Conservation (phyloP, 1,140 invertebrate species). For the Achatina immaculata region DNA sequence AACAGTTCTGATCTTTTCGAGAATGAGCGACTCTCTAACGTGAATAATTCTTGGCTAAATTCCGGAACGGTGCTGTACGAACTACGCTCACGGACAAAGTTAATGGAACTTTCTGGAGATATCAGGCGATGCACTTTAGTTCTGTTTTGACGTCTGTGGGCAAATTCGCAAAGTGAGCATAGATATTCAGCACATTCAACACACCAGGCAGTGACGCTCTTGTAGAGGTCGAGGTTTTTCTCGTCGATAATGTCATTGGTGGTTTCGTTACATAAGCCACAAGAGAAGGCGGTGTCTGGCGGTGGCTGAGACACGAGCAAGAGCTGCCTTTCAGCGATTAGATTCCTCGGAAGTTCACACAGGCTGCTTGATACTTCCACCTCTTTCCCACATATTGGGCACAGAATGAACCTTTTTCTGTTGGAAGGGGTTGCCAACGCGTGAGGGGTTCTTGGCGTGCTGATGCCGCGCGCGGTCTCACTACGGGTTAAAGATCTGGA, state of each 20-base stretch:
- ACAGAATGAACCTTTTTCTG: conserved; percentile 29
- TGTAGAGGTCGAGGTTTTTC: not conserved
- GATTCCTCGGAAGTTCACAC: conserved; percentile 37
- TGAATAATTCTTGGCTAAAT: not conserved
- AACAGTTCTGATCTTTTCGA: not conserved
- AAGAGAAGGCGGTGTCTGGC: not conserved
- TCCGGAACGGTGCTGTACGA: not conserved
- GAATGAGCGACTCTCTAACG: not conserved
- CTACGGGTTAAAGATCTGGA: not conserved
- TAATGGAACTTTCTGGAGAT: not conserved
- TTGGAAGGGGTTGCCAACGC: no score
- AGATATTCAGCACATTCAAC: conserved; percentile 39
- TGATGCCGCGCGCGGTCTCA: not conserved
- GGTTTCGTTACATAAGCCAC: conserved; percentile 38
- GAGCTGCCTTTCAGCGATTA: conserved; percentile 22
- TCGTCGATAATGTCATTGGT: not conserved
- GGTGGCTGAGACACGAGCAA: not conserved
- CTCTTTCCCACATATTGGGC: conserved; percentile 38
- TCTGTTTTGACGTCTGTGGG: conserved; percentile 41
- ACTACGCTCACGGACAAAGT: not conserved
- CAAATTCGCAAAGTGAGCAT: conserved; percentile 39
- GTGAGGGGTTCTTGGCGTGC: not conserved
- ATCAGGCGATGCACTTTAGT: conserved; percentile 38
- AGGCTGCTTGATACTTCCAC: conserved; percentile 26
- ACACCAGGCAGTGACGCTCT: conserved; percentile 23